Conservation (phyloP, 2,113 vertebrate species). For the Gymnocephalus cernua region DNA sequence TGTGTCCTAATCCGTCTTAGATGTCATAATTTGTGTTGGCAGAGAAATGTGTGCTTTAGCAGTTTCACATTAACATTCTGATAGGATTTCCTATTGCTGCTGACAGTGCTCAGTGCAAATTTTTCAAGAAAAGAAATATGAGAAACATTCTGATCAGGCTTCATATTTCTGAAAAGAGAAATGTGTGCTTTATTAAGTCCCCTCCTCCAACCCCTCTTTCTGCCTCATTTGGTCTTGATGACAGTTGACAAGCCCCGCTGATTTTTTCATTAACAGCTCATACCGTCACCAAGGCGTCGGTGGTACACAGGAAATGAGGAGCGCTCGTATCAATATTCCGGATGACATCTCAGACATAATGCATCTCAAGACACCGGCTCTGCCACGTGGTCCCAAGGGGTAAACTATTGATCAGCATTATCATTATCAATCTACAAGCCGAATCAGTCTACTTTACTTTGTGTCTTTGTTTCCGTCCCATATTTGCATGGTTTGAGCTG, state of each 20-base stretch:
- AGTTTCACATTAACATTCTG: conserved; percentile 52
- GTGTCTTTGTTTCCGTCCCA: conserved; percentile 2
- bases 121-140: conserved; percentile 8
- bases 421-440: conserved; percentile 65
- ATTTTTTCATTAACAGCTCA: conserved; percentile 79
- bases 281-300: conserved; percentile 52
- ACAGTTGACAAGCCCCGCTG: conserved; percentile 73
- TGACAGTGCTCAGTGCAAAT: conserved; percentile 44
- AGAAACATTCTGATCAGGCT: conserved; percentile 55
- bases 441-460: conserved; percentile 29
- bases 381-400: conserved; percentile 38
- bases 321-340: conserved; percentile 70
- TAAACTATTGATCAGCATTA: conserved; percentile 60
- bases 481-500: conserved; percentile 4
- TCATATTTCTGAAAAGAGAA: conserved; percentile 48
- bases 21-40: conserved; percentile 64
- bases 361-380: conserved; percentile 60
- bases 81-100: conserved; percentile 56
- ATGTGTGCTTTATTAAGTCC: conserved; percentile 62
- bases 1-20: conserved; percentile 60
- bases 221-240: conserved; percentile 69
- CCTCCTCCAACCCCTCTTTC: conserved; percentile 42
- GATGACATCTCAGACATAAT: conserved; percentile 59
- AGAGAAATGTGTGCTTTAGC: conserved; percentile 47
- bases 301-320: conserved; percentile 80